Conservation (phyloP, 2,797 vertebrate genomes). For the Pangasius djambal region DNA sequence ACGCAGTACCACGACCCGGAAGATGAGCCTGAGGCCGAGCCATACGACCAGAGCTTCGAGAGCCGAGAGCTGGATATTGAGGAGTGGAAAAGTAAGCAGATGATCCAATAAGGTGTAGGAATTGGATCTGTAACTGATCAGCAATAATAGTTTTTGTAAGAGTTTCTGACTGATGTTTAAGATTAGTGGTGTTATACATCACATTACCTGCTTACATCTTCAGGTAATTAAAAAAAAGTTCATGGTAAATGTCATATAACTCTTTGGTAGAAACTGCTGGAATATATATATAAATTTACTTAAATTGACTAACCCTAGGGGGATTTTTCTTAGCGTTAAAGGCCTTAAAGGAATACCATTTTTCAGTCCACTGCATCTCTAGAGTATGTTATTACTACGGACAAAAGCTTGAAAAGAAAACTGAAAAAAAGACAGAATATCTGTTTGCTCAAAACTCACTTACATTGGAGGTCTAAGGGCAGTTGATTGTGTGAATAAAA, state of each 20-base stretch:
- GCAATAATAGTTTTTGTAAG: not conserved
- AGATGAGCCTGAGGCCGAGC: slow-evolving; percentile 93
- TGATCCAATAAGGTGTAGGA: not conserved
- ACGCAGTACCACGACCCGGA: slow-evolving; percentile 96
- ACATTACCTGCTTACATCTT: not conserved
- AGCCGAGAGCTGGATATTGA: slow-evolving; percentile 95
- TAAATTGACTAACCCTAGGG: not conserved
- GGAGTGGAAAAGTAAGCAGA: slow-evolving; percentile 93
- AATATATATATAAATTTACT: not conserved
- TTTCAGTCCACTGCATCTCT: not conserved
- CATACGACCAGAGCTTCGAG: slow-evolving; percentile 97
- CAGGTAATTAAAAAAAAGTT: not conserved
- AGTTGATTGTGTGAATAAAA: not conserved
- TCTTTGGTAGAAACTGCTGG: not conserved
- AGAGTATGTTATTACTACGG: not conserved
- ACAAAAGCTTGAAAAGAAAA: not conserved
- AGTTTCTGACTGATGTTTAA: not conserved
- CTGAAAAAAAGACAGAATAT: not conserved
- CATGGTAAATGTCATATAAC: not conserved
- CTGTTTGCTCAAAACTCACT: not conserved
- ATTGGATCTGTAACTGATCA: not conserved
- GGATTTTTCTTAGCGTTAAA: not conserved
- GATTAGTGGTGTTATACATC: not conserved
- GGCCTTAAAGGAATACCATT: not conserved
- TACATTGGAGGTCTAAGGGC: not conserved